Conservation (phyloP, 2,888 invertebrate genomes). For the Colletes collaris region DNA sequence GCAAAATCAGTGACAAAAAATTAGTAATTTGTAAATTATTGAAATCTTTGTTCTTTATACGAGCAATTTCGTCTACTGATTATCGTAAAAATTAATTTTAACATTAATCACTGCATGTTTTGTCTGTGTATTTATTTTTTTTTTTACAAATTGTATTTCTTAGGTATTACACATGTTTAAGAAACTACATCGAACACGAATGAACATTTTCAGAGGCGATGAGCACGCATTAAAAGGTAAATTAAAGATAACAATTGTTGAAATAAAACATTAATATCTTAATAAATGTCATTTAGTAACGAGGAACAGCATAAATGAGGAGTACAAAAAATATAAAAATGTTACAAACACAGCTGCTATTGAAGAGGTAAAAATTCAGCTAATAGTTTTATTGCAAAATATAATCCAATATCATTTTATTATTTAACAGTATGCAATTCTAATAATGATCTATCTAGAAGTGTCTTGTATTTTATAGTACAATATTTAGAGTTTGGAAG, state of each 20-base stretch:
- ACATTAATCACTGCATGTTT: background rate
- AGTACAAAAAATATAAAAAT: conserved; percentile 88
- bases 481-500: too few species aligned
- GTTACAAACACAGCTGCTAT: conserved; percentile 86
- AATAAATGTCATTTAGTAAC: conserved; percentile 82
- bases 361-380: conserved; percentile 84
- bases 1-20: background rate
- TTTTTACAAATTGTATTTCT: conserved; percentile 17
- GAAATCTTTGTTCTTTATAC: background rate
- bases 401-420: background rate
- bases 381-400: background rate
- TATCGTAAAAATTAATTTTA: background rate
- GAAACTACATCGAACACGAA: conserved; percentile 88
- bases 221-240: conserved; percentile 84
- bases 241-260: background rate
- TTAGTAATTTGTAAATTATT: background rate
- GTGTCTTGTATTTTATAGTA: too few species aligned
- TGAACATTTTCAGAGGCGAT: conserved; percentile 88
- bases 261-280: conserved; percentile 27
- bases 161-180: conserved; percentile 89
- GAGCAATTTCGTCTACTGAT: background rate
- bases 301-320: conserved; percentile 90
- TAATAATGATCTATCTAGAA: too few species aligned
- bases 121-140: background rate
- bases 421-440: too few species aligned